Percentiles rank a stretch among this genome's conserved stretches.
Conservation (phyloP, 2,797 vertebrate species). For the Myotis planiceps region DNA sequence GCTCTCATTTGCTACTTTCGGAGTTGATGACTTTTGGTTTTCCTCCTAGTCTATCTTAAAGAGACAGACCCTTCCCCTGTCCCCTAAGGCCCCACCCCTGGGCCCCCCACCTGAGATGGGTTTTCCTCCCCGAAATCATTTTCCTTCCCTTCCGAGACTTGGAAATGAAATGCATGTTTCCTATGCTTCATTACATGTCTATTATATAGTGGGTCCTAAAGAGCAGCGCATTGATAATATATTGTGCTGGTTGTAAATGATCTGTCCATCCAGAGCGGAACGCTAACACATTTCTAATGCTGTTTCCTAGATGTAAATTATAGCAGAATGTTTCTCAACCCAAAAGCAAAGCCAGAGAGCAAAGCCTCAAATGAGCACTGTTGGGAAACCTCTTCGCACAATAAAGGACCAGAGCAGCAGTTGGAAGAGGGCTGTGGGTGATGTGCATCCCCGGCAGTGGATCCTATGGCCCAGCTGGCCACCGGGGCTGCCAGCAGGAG, state of each 20-base stretch:
- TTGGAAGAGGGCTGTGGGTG: not conserved
- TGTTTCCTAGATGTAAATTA: conserved; percentile 86
- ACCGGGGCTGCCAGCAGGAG: conserved; percentile 65
- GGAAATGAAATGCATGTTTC: conserved; percentile 86
- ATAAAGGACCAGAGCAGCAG: conserved; percentile 54
- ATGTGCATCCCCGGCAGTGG: conserved; percentile 28
- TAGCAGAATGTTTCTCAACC: conserved; percentile 82
- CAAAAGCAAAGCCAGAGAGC: conserved; percentile 70
- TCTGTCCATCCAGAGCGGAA: conserved; percentile 87
- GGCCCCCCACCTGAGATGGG: conserved; percentile 21
- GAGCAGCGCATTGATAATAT: conserved; percentile 88
- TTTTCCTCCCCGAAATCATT: conserved; percentile 41
- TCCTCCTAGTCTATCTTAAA: conserved; percentile 91
- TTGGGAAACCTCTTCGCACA: conserved; percentile 64
- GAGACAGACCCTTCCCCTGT: conserved; percentile 82
- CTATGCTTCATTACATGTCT: conserved; percentile 89
- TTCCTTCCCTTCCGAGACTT: conserved; percentile 75
- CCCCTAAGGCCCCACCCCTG: not conserved
- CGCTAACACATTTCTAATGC: conserved; percentile 85
- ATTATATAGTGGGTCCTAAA: conserved; percentile 87
- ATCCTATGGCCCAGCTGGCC: not conserved
- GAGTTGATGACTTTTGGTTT: conserved; percentile 90
- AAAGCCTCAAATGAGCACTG: conserved; percentile 51
- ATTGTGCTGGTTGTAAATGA: conserved; percentile 88
- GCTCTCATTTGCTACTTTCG: conserved; percentile 93